Evolutionary conservation across 2,113 vertebrate genomes (phyloP).

Genomic region (Ellobius talpinus): DNA sequence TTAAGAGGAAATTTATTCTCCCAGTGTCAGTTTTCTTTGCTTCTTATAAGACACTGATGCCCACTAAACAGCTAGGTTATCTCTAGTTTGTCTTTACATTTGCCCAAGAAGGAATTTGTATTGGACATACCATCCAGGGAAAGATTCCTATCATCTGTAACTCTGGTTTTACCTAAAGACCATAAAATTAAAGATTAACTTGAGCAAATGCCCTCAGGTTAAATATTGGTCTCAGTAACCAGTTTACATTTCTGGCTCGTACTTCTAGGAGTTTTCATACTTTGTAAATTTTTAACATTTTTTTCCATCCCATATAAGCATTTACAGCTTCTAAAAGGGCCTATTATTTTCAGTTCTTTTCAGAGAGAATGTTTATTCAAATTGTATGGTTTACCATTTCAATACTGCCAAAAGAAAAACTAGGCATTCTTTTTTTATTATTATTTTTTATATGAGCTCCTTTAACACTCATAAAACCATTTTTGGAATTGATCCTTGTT

Average conservation of each 20-base stretch:
- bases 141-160: not conserved
- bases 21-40: not conserved
- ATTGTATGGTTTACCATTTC: not conserved
- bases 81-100: constrained; percentile 14
- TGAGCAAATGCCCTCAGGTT: not conserved
- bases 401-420: not conserved
- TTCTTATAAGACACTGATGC: not conserved
- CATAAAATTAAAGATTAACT: not conserved
- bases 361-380: not conserved
- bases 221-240: not conserved
- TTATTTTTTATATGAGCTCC: not conserved
- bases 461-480: not conserved
- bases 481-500: not conserved
- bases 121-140: not conserved
- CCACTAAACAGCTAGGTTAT: not conserved
- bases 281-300: constrained; percentile 41
- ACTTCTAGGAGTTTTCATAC: not conserved
- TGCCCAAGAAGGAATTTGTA: not conserved
- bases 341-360: constrained; percentile 46
- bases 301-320: not conserved
- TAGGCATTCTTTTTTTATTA: not conserved
- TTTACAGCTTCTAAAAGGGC: constrained; percentile 18
- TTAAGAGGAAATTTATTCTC: constrained; percentile 1
- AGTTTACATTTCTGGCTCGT: not conserved
- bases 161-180: not conserved